Percentiles rank a stretch among this genome's conserved stretches.
Conservation (phyloP, 2,888 invertebrate species). For the Rambutsinella grinnellia region DNA sequence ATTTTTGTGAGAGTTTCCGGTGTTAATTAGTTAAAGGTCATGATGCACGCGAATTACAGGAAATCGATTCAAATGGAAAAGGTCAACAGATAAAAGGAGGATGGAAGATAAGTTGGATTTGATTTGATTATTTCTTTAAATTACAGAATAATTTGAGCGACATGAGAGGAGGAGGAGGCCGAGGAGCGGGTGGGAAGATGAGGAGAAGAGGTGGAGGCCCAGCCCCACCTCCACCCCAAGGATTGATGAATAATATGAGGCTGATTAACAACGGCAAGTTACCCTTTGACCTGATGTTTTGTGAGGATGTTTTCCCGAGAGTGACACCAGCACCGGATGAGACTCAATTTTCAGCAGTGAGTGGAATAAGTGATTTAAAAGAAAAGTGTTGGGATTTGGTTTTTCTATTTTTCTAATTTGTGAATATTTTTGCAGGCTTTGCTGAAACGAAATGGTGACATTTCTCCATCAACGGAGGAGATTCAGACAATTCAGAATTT, state of each 20-base stretch:
- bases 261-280: constrained; percentile 70
- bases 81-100: constrained; percentile 6
- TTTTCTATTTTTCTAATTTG: not conserved
- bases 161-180: constrained; percentile 70
- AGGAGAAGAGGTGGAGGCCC: constrained; percentile 71
- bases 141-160: too few species aligned
- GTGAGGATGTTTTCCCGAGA: constrained; percentile 90
- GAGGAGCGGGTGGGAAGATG: constrained; percentile 76
- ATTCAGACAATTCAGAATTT: constrained; percentile 93
- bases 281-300: constrained; percentile 88
- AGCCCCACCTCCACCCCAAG: constrained; percentile 65
- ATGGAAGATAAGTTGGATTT: too few species aligned
- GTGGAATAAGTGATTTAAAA: constrained; percentile 21
- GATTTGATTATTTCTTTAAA: not conserved
- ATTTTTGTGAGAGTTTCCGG: too few species aligned
- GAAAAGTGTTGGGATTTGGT: not conserved
- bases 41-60: not conserved
- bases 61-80: not conserved
- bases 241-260: constrained; percentile 40
- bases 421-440: constrained; percentile 77
- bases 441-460: constrained; percentile 90
- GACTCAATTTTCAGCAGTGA: constrained; percentile 83
- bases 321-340: constrained; percentile 88
- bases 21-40: not conserved
- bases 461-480: constrained; percentile 91